phyloP scores from a whole-genome alignment of 1,140 invertebrate genomes.

The Macrostomum lignano region DNA sequence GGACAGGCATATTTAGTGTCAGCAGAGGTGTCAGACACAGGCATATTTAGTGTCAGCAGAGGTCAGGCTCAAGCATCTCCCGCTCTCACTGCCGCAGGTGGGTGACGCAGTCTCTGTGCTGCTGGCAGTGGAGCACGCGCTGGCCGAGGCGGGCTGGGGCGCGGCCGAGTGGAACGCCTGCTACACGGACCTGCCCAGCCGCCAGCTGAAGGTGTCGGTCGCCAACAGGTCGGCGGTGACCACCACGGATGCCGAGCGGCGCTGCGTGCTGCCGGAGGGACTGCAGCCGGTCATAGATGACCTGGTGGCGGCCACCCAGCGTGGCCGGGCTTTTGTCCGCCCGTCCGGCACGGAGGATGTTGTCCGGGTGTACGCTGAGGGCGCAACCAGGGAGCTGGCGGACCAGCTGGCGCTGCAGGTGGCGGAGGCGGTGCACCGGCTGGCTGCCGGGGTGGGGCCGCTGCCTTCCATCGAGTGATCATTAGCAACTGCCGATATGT shows the following conservation, averaged over 20 bases:
- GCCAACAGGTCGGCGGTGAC: conserved; percentile 50
- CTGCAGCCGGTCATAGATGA: conserved; percentile 54
- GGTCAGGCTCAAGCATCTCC: too few relatives aligned
- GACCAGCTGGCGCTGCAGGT: neutral
- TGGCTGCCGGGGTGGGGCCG: neutral
- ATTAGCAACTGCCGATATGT: too few relatives aligned
- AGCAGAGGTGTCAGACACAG: too few relatives aligned
- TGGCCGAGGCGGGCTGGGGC: conserved; percentile 47
- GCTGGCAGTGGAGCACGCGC: conserved; percentile 62
- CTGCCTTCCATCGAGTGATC: too few relatives aligned
- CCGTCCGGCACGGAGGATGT: conserved; percentile 90
- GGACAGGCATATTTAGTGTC: too few relatives aligned
- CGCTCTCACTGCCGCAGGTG: too few relatives aligned
- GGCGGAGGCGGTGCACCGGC: neutral
- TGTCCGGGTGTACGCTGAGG: conserved; percentile 79
- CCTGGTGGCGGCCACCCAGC: conserved; percentile 12
- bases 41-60: too few relatives aligned
- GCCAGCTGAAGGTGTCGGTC: conserved; percentile 42
- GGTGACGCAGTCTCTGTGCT: conserved; percentile 80
- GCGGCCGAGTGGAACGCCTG: conserved; percentile 43
- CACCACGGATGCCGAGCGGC: conserved; percentile 55
- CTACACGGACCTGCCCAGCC: conserved; percentile 59
- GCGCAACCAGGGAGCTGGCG: conserved; percentile 34
- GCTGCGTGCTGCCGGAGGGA: conserved; percentile 43
- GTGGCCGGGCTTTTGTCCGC: conserved; percentile 59